Evolutionary conservation across 2,888 invertebrate genomes (phyloP).

Genomic region (Hymenopus coronatus): DNA sequence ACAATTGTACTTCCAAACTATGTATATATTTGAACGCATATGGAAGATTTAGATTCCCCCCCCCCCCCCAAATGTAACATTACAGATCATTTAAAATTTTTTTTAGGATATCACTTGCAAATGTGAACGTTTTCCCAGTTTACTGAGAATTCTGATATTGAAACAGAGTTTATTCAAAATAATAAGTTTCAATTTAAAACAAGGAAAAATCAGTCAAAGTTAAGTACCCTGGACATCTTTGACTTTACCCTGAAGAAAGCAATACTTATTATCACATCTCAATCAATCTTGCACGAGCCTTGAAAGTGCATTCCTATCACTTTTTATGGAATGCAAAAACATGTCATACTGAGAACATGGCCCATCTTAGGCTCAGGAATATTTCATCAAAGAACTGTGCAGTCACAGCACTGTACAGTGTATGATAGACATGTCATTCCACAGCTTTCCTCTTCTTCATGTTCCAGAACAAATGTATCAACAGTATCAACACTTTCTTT

Average conservation of each 20-base stretch:
- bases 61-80: no score
- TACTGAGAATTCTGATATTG: no score
- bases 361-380: no score
- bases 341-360: neutral
- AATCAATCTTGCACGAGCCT: neutral
- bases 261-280: neutral
- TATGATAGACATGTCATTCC: constrained; percentile 61
- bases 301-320: neutral
- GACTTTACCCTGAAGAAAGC: neutral
- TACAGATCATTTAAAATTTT: no score
- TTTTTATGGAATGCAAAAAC: neutral
- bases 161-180: no score
- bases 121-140: no score
- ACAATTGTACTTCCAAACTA: no score
- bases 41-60: no score
- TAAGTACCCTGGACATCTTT: neutral
- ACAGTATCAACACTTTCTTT: neutral
- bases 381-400: constrained; percentile 46
- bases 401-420: constrained; percentile 63
- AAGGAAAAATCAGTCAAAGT: neutral
- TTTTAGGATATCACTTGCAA: no score
- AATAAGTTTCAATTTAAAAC: no score
- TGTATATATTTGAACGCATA: no score
- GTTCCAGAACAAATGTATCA: neutral
- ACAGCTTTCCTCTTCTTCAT: constrained; percentile 56